These are phyloP conservation scores for Metalampra italica DNA, from an alignment of 2,888 invertebrate genomes.

Conservation along the genomic window DNA sequence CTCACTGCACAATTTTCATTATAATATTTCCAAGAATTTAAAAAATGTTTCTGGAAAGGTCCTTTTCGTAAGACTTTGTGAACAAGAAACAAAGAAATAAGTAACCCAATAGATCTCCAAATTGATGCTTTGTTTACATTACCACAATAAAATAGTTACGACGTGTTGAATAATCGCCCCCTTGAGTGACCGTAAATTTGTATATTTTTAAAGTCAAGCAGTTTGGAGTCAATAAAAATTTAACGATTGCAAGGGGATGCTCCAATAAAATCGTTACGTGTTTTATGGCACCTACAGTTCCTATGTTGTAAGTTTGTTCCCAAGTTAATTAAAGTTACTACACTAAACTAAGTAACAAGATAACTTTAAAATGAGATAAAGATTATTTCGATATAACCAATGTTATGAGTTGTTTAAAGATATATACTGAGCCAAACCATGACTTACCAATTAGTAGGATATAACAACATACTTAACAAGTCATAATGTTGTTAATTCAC, in stretches of 20 bases:
- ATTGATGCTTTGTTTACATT: slow-evolving; percentile 72
- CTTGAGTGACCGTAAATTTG: slow-evolving; percentile 77
- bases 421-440: no score
- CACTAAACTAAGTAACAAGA: no score
- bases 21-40: no score
- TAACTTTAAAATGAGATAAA: no score
- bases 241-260: slow-evolving; percentile 72
- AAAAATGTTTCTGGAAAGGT: no score
- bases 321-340: not conserved
- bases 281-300: slow-evolving; percentile 37
- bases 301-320: slow-evolving; percentile 19
- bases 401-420: no score
- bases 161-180: slow-evolving; percentile 76
- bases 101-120: slow-evolving; percentile 40
- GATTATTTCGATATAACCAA: no score
- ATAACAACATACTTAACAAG: no score
- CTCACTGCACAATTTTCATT: no score
- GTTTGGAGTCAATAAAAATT: slow-evolving; percentile 75
- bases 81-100: not conserved
- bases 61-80: not conserved
- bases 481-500: no score
- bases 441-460: not conserved
- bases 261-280: slow-evolving; percentile 61
- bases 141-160: slow-evolving; percentile 74
- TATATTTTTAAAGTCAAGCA: slow-evolving; percentile 75